Evolutionary conservation across 1,140 invertebrate species (phyloP).

Genomic region (Pomacea maculata): DNA sequence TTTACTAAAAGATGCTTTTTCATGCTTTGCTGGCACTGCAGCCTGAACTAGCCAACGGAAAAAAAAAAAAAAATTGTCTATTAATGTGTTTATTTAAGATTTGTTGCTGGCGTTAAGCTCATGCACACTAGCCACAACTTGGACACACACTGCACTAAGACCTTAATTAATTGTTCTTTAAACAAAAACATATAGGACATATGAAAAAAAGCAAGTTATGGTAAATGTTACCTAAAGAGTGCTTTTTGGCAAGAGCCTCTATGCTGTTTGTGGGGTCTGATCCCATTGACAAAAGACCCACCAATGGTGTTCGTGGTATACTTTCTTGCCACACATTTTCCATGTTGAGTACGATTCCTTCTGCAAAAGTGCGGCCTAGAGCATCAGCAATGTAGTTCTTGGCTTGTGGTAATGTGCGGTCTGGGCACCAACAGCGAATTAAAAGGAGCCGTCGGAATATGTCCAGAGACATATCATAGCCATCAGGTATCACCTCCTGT

Average conservation of each 20-base stretch:
- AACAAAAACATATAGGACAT: neutral
- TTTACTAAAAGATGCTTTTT: too few relatives aligned
- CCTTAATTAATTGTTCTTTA: too few relatives aligned
- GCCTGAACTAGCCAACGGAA: too few relatives aligned
- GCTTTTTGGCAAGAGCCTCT: slow-evolving; percentile 54
- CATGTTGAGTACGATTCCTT: slow-evolving; percentile 54
- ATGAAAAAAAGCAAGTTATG: neutral
- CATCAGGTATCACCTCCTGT: slow-evolving; percentile 88
- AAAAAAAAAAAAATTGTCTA: too few relatives aligned
- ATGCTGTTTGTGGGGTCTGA: slow-evolving; percentile 62
- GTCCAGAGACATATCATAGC: slow-evolving; percentile 85
- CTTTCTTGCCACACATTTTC: slow-evolving; percentile 53
- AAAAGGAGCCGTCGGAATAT: slow-evolving; percentile 88
- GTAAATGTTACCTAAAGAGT: slow-evolving; percentile 44
- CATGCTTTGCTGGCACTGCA: too few relatives aligned
- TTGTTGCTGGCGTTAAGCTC: too few relatives aligned
- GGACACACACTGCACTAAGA: neutral
- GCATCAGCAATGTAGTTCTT: slow-evolving; percentile 90
- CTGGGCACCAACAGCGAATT: slow-evolving; percentile 90
- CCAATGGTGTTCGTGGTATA: slow-evolving; percentile 47
- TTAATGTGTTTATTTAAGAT: too few relatives aligned
- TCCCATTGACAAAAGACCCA: slow-evolving; percentile 61
- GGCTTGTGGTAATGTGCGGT: slow-evolving; percentile 90
- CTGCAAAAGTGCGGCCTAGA: slow-evolving; percentile 73
- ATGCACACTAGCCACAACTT: too few relatives aligned